Evolutionary conservation across 2,888 invertebrate genomes (phyloP).

Genomic region (Standfussiana lucernea): DNA sequence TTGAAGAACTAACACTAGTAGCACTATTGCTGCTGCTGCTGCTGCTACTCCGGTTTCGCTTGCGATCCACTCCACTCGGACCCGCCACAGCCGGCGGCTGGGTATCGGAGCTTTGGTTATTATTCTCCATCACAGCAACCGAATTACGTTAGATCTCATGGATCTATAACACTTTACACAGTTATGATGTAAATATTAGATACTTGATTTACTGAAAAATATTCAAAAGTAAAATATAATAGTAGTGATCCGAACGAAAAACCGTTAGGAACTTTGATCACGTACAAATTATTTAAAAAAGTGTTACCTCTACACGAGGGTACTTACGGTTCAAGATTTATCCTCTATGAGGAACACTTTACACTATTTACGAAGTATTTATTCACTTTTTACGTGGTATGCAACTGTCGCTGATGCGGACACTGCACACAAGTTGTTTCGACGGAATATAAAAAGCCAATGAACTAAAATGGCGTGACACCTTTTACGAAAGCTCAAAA

Average conservation of each 20-base stretch:
- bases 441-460: no score
- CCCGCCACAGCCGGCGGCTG: no score
- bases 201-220: not conserved
- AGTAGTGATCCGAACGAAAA: not conserved
- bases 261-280: not conserved
- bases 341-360: not conserved
- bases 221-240: not conserved
- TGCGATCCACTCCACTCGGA: no score
- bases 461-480: no score
- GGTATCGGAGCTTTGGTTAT: no score
- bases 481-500: no score
- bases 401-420: no score
- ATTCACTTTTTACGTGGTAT: no score
- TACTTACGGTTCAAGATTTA: not conserved
- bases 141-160: no score
- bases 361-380: no score
- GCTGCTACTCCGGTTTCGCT: not conserved
- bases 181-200: not conserved
- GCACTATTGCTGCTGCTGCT: not conserved
- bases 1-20: not conserved
- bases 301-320: not conserved
- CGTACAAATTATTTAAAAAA: not conserved
- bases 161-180: not conserved
- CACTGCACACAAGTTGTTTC: no score
- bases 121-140: no score